A percentile compares a stretch with the other conserved stretches of the same genome.
These are phyloP conservation scores for Drosophila lini DNA, from an alignment of 1,140 invertebrate genomes.

Conservation along the genomic window DNA sequence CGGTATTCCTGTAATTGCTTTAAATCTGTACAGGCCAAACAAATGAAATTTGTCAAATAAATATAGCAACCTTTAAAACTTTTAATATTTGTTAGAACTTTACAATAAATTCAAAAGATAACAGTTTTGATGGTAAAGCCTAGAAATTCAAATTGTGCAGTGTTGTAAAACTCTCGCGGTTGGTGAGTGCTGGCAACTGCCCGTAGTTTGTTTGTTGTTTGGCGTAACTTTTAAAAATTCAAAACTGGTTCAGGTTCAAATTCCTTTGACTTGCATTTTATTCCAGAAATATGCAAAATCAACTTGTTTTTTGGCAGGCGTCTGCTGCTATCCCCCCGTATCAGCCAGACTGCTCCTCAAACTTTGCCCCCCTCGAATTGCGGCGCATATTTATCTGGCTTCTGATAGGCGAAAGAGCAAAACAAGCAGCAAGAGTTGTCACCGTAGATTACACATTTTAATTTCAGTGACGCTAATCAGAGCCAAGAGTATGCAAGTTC, in stretches of 20 bases:
- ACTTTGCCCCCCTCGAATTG: constrained; percentile 19
- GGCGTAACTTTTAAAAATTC: background rate
- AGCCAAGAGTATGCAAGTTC: constrained; percentile 31
- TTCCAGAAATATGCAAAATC: background rate
- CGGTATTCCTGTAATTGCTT: no score
- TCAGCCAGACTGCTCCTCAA: background rate
- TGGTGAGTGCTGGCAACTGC: background rate
- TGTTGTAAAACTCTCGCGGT: background rate
- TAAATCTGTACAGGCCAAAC: no score
- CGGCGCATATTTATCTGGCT: constrained; percentile 49
- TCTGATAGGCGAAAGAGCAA: constrained; percentile 34
- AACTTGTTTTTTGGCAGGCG: no score
- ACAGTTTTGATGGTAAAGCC: background rate
- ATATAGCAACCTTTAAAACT: background rate
- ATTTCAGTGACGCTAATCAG: constrained; percentile 66
- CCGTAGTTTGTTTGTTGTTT: no score
- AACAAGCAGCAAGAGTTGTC: constrained; percentile 19
- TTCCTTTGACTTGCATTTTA: background rate
- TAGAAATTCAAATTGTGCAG: constrained; percentile 1
- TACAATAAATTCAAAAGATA: background rate
- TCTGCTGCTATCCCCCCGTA: background rate
- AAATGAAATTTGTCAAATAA: background rate
- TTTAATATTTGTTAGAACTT: background rate
- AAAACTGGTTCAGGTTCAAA: background rate
- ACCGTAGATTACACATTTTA: constrained; percentile 55